phyloP scores from a whole-genome alignment of 2,888 invertebrate species.

The Aphelenchoides bicaudatus region DNA sequence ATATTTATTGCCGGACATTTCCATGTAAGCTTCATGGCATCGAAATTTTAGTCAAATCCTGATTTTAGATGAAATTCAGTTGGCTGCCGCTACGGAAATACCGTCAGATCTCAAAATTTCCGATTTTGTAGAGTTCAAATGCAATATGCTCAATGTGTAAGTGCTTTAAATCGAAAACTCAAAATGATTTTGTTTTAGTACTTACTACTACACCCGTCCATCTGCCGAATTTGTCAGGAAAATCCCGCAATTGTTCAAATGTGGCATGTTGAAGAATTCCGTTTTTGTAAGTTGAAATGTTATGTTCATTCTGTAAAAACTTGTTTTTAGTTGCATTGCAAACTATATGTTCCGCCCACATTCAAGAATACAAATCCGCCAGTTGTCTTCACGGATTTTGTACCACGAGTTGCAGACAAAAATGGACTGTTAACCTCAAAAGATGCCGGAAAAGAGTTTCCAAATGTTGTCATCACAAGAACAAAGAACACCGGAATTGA shows the following conservation, averaged over 20 bases:
- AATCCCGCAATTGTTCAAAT: not conserved
- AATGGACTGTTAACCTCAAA: constrained; percentile 4
- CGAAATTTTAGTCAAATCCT: too few species aligned
- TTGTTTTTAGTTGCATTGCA: not conserved
- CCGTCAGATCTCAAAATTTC: not conserved
- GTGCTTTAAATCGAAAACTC: not conserved
- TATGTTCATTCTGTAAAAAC: not conserved
- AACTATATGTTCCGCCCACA: constrained; percentile 2
- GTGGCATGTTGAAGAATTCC: not conserved
- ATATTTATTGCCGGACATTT: too few species aligned
- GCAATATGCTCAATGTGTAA: not conserved
- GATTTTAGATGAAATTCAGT: constrained; percentile 5
- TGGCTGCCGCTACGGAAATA: not conserved
- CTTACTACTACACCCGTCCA: not conserved
- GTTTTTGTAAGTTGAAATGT: not conserved
- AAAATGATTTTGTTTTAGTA: not conserved
- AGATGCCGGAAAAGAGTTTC: not conserved
- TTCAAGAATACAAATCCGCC: not conserved
- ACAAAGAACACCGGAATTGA: constrained; percentile 4
- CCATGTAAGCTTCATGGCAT: too few species aligned
- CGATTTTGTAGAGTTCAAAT: constrained; percentile 2
- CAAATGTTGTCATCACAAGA: not conserved
- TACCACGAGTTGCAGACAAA: constrained; percentile 1
- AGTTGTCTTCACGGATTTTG: constrained; percentile 5
- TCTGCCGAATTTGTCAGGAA: not conserved